phyloP scores from a whole-genome alignment of 2,888 invertebrate genomes.

The Camponotus fellah region DNA sequence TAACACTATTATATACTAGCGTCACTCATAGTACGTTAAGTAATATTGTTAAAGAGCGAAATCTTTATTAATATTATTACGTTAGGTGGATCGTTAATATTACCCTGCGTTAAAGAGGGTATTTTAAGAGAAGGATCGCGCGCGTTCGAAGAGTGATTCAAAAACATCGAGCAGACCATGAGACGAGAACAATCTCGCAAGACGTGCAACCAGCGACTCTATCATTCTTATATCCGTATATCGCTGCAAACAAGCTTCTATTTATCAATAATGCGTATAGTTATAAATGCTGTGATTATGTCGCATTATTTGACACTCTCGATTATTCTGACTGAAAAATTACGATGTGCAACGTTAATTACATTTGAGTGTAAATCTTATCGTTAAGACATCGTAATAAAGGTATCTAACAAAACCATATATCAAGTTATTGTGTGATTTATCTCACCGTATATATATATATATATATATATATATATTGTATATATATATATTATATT shows the following conservation, averaged over 20 bases:
- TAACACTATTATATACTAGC: slow-evolving; percentile 58
- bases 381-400: slow-evolving; percentile 68
- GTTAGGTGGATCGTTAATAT: slow-evolving; percentile 72
- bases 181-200: slow-evolving; percentile 49
- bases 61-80: slow-evolving; percentile 60
- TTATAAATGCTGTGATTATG: slow-evolving; percentile 70
- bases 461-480: neutral
- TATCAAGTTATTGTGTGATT: slow-evolving; percentile 58
- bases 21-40: slow-evolving; percentile 59
- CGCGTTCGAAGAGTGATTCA: slow-evolving; percentile 42
- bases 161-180: slow-evolving; percentile 51
- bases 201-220: slow-evolving; percentile 60
- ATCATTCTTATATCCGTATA: slow-evolving; percentile 56
- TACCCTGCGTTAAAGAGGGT: slow-evolving; percentile 72
- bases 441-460: slow-evolving; percentile 49
- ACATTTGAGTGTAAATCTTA: slow-evolving; percentile 68
- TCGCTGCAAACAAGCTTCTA: slow-evolving; percentile 68
- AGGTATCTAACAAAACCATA: slow-evolving; percentile 66
- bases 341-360: slow-evolving; percentile 49
- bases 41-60: slow-evolving; percentile 60
- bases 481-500: neutral
- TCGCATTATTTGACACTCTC: slow-evolving; percentile 66
- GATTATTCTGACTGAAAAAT: slow-evolving; percentile 62
- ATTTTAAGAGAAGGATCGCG: slow-evolving; percentile 49
- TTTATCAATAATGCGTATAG: slow-evolving; percentile 60